These are phyloP conservation scores for Pseudopipra pipra DNA, from an alignment of 2,113 vertebrate species.

Conservation along the genomic window DNA sequence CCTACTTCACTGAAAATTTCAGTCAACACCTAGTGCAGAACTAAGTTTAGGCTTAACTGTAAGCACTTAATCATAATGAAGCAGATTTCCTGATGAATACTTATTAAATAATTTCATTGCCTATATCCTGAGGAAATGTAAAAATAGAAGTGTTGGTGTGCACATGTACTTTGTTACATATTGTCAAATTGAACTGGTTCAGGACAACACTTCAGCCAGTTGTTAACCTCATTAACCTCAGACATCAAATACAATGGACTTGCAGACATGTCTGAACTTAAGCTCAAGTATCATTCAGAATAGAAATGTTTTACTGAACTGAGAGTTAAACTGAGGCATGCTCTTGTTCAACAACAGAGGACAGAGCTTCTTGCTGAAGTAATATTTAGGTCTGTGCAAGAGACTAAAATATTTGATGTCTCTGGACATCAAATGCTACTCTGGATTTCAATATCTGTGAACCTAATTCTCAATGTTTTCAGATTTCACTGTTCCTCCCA, in stretches of 20 bases:
- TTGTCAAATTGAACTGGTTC: neutral
- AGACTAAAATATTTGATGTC: neutral
- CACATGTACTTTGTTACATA: neutral
- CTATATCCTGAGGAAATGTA: neutral
- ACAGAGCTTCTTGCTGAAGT: neutral
- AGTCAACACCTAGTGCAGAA: neutral
- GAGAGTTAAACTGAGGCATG: neutral
- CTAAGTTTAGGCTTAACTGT: neutral
- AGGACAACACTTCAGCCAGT: neutral
- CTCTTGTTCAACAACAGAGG: neutral
- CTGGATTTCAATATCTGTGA: neutral
- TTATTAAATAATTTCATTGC: neutral
- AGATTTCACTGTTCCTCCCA: neutral
- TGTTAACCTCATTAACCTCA: neutral
- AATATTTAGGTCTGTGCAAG: neutral
- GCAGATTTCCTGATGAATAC: neutral
- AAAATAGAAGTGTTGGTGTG: neutral
- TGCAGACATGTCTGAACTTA: neutral
- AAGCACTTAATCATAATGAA: neutral
- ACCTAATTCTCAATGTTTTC: neutral
- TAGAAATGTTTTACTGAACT: neutral
- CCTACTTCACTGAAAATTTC: neutral
- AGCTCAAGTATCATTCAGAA: neutral
- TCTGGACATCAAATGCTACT: too few relatives aligned
- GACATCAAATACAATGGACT: neutral